phyloP scores from a whole-genome alignment of 2,797 vertebrate genomes.

The Pseudotriccus pelzelni region DNA sequence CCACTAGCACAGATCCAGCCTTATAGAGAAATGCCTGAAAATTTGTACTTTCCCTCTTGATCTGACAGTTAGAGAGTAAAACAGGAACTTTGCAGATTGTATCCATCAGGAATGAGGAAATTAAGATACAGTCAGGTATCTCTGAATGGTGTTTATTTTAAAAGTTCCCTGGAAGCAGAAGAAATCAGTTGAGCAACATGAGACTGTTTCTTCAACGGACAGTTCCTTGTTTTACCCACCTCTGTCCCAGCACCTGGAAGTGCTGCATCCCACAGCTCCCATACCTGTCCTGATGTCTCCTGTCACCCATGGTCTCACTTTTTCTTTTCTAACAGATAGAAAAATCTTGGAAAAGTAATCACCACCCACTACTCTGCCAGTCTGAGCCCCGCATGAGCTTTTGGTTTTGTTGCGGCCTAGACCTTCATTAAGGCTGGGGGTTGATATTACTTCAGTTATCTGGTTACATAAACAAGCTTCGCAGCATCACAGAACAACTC shows the following conservation, averaged over 20 bases:
- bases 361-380: not conserved
- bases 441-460: not conserved
- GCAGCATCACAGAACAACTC: not conserved
- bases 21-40: not conserved
- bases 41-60: not conserved
- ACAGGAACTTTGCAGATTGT: not conserved
- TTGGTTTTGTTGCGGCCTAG: not conserved
- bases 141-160: not conserved
- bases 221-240: not conserved
- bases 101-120: not conserved
- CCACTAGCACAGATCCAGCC: not conserved
- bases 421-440: not conserved
- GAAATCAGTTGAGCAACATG: not conserved
- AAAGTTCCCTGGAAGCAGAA: not conserved
- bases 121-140: not conserved
- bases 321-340: not conserved
- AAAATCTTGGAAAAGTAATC: not conserved
- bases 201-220: not conserved
- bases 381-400: not conserved
- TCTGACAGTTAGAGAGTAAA: not conserved
- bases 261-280: not conserved
- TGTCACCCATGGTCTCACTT: not conserved
- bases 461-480: not conserved
- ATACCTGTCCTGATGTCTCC: not conserved
- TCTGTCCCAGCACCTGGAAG: not conserved